phyloP scores from a whole-genome alignment of 2,113 vertebrate species.

The Litocranius walleri region DNA sequence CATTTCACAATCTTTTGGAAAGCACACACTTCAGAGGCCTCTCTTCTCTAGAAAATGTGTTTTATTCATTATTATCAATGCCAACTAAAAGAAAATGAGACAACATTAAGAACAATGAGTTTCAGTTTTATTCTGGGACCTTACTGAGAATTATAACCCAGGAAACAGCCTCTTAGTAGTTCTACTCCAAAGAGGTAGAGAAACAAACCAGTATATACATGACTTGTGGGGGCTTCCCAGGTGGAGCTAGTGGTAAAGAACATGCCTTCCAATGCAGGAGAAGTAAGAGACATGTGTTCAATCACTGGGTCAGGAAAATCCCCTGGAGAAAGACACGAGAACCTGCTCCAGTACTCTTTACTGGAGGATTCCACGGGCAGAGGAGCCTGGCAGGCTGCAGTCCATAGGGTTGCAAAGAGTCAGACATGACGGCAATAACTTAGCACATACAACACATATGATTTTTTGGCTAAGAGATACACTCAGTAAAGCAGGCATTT shows the following conservation, averaged over 20 bases:
- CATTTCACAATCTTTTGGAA: neutral
- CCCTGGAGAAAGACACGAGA: neutral
- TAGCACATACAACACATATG: neutral
- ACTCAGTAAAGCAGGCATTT: neutral
- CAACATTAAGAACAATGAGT: neutral
- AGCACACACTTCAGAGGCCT: neutral
- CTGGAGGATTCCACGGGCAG: neutral
- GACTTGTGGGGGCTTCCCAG: neutral
- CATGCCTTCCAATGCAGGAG: neutral
- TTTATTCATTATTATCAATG: neutral
- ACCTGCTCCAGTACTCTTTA: neutral
- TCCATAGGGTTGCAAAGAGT: neutral
- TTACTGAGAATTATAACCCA: neutral
- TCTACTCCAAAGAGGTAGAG: neutral
- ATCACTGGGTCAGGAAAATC: neutral
- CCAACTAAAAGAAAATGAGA: neutral
- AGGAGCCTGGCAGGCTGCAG: neutral
- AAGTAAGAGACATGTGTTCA: neutral
- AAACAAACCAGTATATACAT: neutral
- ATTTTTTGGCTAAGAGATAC: neutral
- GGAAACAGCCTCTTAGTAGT: neutral
- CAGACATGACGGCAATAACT: neutral
- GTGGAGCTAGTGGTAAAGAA: neutral
- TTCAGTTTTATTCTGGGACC: neutral
- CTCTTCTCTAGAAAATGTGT: neutral